Base-by-base conservation (phyloP, 1,140 invertebrate genomes). In the Muscidifurax raptorellus region DNA sequence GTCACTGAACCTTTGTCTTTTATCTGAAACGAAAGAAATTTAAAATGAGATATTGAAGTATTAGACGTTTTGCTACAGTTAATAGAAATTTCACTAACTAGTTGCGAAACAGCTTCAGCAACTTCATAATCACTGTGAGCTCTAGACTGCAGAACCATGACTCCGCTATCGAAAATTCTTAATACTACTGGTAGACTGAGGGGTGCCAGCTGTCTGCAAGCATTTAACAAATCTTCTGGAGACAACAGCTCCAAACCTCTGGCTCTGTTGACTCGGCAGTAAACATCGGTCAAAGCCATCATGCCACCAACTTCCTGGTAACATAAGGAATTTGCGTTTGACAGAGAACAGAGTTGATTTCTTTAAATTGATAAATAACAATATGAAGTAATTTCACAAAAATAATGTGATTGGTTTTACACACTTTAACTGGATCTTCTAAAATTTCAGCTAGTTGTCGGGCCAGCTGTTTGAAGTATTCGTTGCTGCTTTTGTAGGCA, bases 231-330 rank as follows among this genome's bases (percentile, higher is more conserved):
- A 95, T 99, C 98, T 92, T 99, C 98, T 0, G 98, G 98, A 7
- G 98, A 99, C 59, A 99, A 92, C 7, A 99, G 94, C 93, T 99
- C 96, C 67, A 98, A 93, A 28, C 97, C 97, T 91, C 97, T 94
- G 6, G 97, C 97, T 90, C 97, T 94, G 90, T 99, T 99, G 7
- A 99, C 96, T 87, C 98, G 94, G 93, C 99, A 99, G 94, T 98
- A 99, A 7, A 97, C 98, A 94, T 99, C 99, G 12, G 98, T 96
- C 72, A 99, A 92, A 12, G 97, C 96, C 97, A 99, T 99, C 94
- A 99, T 98, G 18, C 99, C 99, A 64, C 98, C 98, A 90, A 95
- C 95, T 90, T 99, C 97, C 96, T 98, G 89, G 59, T 72, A 84
- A 75, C 44, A 64, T 64, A 64, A 79, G 67, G 74, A 82, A 7